Evolutionary conservation across 92 coral and sea anemone species (phyloP).

Genomic region (Zoanthus solanderi): DNA sequence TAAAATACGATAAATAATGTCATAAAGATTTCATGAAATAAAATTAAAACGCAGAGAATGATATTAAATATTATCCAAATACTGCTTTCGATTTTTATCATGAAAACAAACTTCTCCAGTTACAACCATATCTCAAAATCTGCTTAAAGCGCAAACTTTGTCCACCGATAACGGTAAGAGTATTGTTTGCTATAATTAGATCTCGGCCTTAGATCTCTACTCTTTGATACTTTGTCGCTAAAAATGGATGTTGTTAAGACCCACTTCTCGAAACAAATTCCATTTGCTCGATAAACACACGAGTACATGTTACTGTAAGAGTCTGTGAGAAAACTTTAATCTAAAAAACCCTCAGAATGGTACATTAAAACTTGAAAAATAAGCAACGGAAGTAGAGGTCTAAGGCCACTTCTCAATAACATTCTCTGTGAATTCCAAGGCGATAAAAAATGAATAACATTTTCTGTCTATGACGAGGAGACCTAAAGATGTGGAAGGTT

Average conservation of each 20-base stretch:
- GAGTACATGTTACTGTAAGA: neutral
- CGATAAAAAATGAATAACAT: slow-evolving; percentile 22
- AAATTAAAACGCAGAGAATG: neutral
- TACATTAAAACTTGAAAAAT: slow-evolving; percentile 7
- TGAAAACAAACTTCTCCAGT: slow-evolving; percentile 25
- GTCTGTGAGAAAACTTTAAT: slow-evolving; percentile 11
- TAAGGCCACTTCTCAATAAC: slow-evolving; percentile 35
- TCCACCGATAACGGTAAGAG: neutral
- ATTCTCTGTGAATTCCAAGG: slow-evolving; percentile 49
- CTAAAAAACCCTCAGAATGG: slow-evolving; percentile 23
- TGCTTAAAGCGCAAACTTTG: slow-evolving; percentile 17
- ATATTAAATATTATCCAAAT: neutral
- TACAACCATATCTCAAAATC: slow-evolving; percentile 23
- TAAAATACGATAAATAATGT: neutral
- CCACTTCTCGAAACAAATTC: slow-evolving; percentile 15
- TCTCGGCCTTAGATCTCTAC: neutral
- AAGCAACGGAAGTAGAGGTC: slow-evolving; percentile 43
- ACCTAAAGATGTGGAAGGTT: slow-evolving; percentile 1
- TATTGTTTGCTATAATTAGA: slow-evolving; percentile 25
- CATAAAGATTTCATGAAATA: neutral
- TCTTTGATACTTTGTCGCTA: slow-evolving; percentile 65
- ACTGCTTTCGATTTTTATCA: neutral
- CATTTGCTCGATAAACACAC: slow-evolving; percentile 20
- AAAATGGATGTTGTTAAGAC: slow-evolving; percentile 78
- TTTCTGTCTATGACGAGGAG: slow-evolving; percentile 11